A percentile compares a stretch with the other conserved stretches of the same genome.
phyloP scores from a whole-genome alignment of 2,113 vertebrate genomes.

The Apodemus sylvaticus region DNA sequence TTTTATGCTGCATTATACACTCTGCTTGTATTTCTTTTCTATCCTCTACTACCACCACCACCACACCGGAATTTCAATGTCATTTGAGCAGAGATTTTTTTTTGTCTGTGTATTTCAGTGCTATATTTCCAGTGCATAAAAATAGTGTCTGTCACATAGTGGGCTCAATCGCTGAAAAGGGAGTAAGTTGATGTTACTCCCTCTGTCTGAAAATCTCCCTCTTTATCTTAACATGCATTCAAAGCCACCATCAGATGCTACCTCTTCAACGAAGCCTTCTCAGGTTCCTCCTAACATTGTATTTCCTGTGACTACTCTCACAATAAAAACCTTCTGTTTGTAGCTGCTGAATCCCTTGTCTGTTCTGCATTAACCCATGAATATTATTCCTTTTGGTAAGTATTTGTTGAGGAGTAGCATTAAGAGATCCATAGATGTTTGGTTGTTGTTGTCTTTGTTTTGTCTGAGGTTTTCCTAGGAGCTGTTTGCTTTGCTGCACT shows the following conservation, averaged over 20 bases:
- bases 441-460: background rate
- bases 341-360: background rate
- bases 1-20: conserved; percentile 24
- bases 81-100: background rate
- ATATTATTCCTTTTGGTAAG: conserved; percentile 1
- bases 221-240: background rate
- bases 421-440: background rate
- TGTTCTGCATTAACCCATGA: background rate
- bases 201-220: background rate
- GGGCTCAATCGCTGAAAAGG: conserved; percentile 14
- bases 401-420: conserved; percentile 8
- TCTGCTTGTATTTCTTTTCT: background rate
- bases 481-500: background rate
- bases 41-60: background rate
- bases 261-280: background rate
- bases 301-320: background rate
- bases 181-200: background rate
- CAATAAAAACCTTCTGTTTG: background rate
- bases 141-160: background rate
- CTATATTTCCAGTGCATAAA: background rate
- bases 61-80: conserved; percentile 44
- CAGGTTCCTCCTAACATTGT: background rate
- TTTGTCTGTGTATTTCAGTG: conserved; percentile 43
- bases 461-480: background rate
- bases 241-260: conserved; percentile 14